phyloP scores from a whole-genome alignment of 2,113 vertebrate genomes.

The Enhydra lutris region DNA sequence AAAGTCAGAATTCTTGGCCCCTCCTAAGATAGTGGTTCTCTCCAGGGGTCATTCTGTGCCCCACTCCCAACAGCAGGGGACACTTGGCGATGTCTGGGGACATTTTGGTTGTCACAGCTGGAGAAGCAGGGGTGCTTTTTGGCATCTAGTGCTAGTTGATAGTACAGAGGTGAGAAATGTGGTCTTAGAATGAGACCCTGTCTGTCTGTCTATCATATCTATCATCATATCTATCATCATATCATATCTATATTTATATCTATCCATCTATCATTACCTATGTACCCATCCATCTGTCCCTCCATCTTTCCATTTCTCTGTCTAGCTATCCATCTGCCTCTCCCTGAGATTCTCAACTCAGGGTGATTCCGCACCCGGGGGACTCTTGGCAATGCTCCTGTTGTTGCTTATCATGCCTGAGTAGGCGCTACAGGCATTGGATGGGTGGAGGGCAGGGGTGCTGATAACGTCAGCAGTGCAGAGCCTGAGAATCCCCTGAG shows the following conservation, averaged over 20 bases:
- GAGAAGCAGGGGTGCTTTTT: background rate
- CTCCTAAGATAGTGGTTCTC: background rate
- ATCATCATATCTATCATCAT: background rate
- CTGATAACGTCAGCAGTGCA: no score
- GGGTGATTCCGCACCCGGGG: no score
- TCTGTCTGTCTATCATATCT: fast-evolving
- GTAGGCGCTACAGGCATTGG: background rate
- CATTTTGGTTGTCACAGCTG: background rate
- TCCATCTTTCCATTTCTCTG: background rate
- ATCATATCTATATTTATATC: background rate
- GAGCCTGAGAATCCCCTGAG: background rate
- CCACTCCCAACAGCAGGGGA: background rate
- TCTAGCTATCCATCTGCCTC: background rate
- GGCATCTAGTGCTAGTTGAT: no score
- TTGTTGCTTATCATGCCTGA: background rate
- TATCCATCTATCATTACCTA: background rate
- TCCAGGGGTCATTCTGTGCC: background rate
- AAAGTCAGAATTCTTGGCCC: no score
- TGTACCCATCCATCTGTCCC: background rate
- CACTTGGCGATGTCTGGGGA: background rate
- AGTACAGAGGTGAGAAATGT: background rate
- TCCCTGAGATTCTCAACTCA: background rate
- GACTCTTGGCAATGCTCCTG: background rate
- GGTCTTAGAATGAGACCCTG: background rate
- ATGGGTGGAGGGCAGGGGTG: background rate